Base-by-base conservation (phyloP, 2,797 vertebrate genomes). In the Synanceia verrucosa region DNA sequence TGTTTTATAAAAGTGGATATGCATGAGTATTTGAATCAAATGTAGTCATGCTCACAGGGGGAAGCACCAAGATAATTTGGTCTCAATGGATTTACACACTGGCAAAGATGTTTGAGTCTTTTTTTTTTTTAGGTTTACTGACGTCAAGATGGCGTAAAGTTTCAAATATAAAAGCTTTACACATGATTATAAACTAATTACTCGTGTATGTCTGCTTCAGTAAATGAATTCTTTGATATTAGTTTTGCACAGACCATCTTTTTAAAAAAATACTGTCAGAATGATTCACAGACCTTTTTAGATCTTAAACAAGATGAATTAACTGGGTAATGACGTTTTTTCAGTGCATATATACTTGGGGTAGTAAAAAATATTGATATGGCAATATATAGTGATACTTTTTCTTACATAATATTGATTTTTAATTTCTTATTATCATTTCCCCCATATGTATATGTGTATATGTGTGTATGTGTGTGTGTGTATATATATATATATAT, bases 1-100 rank as follows among this genome's bases (percentile, higher is more conserved):
- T 31, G 39, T 70, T 78, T 78, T 55, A 28, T 76, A 21, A 58
- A 77, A 70, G 33, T 69, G 37, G n/a, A 26, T 41, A 51, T 44
- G 33, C 41, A 61, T 59, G 44, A 61, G 34, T 60, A 12, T 74
- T 26, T 39, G 9, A 59, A 3, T 75, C 48, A 66, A 36, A 28
- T 75, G 55, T 41, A 58, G 28, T 56, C 50, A 8, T 11, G 14
- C 65, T 13, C n/a, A 62, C 56, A 52, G 23, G 13, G 21, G 4
- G 18, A 46, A 66, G 33, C 24, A 31, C 18, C 46, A 23, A 28
- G 28, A 65, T 46, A 36, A 70, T 65, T 63, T 63, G 8, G 34
- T 60, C 34, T 58, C 16, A 43, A 3, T 76, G 7, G 57, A 59
- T 29, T 59, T 53, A 33, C 0, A 4, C 24, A 56, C 11, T 19